Evolutionary conservation across 2,797 vertebrate genomes (phyloP), one percentile per base, ranked within the genome.

Genomic region (Eospalax fontanierii): DNA sequence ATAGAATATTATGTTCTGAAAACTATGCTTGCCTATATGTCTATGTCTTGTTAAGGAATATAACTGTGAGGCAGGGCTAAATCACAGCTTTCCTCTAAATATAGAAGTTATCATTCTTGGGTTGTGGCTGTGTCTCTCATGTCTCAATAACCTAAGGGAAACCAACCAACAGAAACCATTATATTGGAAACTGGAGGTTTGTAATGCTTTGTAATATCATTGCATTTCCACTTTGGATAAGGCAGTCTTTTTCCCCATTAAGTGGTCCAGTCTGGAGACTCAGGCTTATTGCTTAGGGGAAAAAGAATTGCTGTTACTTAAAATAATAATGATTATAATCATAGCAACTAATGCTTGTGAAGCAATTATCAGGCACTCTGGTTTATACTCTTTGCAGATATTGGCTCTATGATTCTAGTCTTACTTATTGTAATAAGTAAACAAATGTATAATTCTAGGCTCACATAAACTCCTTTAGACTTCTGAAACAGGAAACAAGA

Each of bases 61-160:
- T 65, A 57, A 85, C 11, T 54, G 11, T 57, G 9, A 89, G 70
- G 4, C 43, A 65, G 16, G 46, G 11, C 10, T 84, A 74, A 63
- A 30, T 63, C 66, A 90, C n/a, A 78, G n/a, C 63, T 93, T 91
- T 68, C 57, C 43, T 81, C 30, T 76, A 88, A 50, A 81, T 57
- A 35, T 61, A 88, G 35, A 88, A 81, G 18, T 43, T 30, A 28
- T n/a, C 38, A 59, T 11, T 85, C 38, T 75, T 76, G 19, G 5
- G 22, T 33, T 80, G n/a, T 40, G 26, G 10, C 21, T 87, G 57
- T 79, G 30, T 75, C 30, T 92, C 38, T 68, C 21, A 4, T 50
- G 7, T 94, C 73, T 93, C 84, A 89, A 89, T 88, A 89, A 75
- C 50, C 14, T 71, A 87, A 26, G 15, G 81, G 80, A 95, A 87